Evolutionary conservation across 2,888 invertebrate genomes (phyloP).

Genomic region (Rotaria socialis): DNA sequence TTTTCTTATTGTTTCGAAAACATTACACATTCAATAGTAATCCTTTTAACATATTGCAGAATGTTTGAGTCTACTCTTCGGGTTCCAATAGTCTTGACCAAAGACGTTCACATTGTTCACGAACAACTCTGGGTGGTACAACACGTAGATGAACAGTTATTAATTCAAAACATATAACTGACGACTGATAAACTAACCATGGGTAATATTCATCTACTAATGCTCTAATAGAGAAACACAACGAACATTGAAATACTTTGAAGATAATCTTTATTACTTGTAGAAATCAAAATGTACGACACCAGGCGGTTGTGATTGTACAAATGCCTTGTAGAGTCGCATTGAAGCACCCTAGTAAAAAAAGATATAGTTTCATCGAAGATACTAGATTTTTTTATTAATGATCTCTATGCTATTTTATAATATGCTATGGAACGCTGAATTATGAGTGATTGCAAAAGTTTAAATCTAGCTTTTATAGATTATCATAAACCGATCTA

Average conservation of each 20-base stretch:
- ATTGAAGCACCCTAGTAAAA: background rate
- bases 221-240: background rate
- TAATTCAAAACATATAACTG: background rate
- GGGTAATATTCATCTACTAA: background rate
- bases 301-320: constrained; percentile 4
- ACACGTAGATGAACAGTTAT: background rate
- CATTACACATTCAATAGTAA: no score
- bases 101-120: background rate
- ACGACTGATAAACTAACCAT: background rate
- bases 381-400: no score
- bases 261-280: background rate
- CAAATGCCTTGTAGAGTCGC: background rate
- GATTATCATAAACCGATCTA: no score
- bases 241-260: no score
- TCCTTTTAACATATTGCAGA: no score
- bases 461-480: no score
- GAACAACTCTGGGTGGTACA: background rate
- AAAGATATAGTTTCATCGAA: background rate
- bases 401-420: no score
- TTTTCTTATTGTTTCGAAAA: no score
- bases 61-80: background rate
- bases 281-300: constrained; percentile 17
- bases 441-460: no score
- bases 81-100: background rate
- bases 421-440: no score